phyloP scores from a whole-genome alignment of 2,113 vertebrate genomes.

The Sebastes schlegelii region DNA sequence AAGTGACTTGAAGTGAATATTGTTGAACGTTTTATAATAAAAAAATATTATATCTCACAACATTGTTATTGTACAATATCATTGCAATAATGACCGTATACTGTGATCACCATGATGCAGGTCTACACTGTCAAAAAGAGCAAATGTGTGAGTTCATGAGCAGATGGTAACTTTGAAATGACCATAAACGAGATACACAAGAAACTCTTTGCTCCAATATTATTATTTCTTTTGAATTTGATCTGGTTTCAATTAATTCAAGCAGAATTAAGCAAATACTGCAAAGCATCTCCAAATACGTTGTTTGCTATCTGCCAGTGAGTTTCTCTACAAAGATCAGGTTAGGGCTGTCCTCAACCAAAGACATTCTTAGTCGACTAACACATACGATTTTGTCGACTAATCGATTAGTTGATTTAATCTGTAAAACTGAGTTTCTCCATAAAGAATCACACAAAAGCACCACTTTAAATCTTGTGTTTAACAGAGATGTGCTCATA shows the following conservation, averaged over 20 bases:
- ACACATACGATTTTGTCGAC: too few species aligned
- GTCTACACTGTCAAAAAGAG: background rate
- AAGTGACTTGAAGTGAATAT: slow-evolving; percentile 27
- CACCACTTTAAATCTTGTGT: too few species aligned
- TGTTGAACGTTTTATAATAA: slow-evolving; percentile 47
- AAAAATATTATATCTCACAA: background rate
- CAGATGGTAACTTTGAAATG: background rate
- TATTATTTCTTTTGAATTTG: background rate
- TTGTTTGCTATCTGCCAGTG: background rate
- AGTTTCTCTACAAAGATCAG: background rate
- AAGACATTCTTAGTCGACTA: too few species aligned
- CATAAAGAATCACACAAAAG: too few species aligned
- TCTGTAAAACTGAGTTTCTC: too few species aligned
- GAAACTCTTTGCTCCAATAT: background rate
- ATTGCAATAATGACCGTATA: background rate
- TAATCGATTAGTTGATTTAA: too few species aligned
- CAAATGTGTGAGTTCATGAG: background rate
- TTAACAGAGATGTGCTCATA: too few species aligned
- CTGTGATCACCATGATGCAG: background rate
- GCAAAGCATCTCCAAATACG: background rate
- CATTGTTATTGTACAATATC: too few species aligned
- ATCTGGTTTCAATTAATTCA: background rate
- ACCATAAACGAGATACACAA: background rate
- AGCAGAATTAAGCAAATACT: background rate
- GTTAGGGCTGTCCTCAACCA: too few species aligned